These are phyloP conservation scores for Gallinago undulata DNA, from an alignment of 2,113 vertebrate genomes.

Conservation along the genomic window DNA sequence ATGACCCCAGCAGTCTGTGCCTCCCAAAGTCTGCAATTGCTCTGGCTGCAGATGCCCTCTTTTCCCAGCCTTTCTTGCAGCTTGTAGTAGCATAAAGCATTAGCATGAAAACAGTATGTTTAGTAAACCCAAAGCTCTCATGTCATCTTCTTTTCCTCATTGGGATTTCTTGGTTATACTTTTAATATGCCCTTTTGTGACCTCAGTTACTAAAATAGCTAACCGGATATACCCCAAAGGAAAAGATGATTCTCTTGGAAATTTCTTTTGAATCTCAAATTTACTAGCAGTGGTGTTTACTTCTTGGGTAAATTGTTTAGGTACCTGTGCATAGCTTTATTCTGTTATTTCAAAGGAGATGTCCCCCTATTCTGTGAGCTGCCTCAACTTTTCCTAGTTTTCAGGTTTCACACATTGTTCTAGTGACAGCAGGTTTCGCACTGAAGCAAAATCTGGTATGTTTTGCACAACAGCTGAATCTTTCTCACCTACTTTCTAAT, in stretches of 20 bases:
- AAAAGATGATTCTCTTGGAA: conserved; percentile 28
- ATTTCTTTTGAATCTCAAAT: conserved; percentile 8
- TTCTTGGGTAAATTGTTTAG: conserved; percentile 4
- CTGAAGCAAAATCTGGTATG: background rate
- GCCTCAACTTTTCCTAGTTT: background rate
- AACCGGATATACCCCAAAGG: conserved; percentile 31
- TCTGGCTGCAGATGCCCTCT: background rate
- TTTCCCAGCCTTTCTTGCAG: background rate
- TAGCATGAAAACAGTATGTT: background rate
- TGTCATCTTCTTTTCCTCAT: background rate
- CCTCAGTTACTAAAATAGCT: conserved; percentile 41
- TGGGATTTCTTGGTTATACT: background rate
- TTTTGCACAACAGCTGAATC: background rate
- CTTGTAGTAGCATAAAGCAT: background rate
- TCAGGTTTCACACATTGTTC: background rate
- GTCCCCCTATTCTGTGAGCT: background rate
- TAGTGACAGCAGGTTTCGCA: background rate
- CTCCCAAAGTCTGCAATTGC: background rate
- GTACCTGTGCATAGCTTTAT: background rate
- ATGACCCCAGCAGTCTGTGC: background rate
- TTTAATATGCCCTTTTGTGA: background rate
- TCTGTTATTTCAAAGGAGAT: background rate
- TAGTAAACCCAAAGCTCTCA: background rate
- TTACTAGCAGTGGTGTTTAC: background rate
- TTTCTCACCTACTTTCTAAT: background rate